Evolutionary conservation across 2,113 vertebrate genomes (phyloP).

Genomic region (Cyanoderma ruficeps): DNA sequence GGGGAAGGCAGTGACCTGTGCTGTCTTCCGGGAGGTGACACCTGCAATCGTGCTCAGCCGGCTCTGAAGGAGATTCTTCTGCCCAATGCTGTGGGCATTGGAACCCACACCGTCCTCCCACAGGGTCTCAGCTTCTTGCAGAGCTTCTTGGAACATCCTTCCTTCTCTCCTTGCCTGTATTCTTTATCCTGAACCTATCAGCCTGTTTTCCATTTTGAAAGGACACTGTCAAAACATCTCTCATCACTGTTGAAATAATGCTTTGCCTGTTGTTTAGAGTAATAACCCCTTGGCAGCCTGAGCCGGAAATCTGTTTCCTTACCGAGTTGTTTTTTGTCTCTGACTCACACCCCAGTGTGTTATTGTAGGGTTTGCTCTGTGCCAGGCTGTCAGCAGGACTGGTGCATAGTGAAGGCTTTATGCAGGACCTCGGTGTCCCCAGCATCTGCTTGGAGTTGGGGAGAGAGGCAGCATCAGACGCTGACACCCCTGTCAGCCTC

Average conservation of each 20-base stretch:
- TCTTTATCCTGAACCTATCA: constrained; percentile 22
- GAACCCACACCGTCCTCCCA: neutral
- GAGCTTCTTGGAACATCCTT: constrained; percentile 1
- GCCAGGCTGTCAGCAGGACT: constrained; percentile 36
- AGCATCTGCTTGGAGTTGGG: neutral
- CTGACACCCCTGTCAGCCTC: neutral
- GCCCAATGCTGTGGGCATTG: neutral
- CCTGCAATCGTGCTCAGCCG: neutral
- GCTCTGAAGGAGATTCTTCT: neutral
- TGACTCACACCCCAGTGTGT: constrained; percentile 61
- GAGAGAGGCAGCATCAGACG: neutral
- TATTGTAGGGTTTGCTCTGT: constrained; percentile 64
- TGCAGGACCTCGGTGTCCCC: neutral
- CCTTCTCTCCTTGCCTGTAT: neutral
- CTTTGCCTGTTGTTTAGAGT: constrained; percentile 62
- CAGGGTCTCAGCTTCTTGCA: neutral
- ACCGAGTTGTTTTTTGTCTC: constrained; percentile 59
- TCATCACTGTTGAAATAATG: constrained; percentile 66
- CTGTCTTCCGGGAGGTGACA: constrained; percentile 41
- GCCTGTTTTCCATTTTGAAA: constrained; percentile 57
- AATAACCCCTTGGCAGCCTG: constrained; percentile 64
- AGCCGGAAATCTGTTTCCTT: constrained; percentile 68
- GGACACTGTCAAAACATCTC: constrained; percentile 64
- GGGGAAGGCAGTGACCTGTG: neutral
- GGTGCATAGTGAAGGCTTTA: neutral